phyloP scores from a whole-genome alignment of 2,797 vertebrate genomes.

The Holocentrus rufus region DNA sequence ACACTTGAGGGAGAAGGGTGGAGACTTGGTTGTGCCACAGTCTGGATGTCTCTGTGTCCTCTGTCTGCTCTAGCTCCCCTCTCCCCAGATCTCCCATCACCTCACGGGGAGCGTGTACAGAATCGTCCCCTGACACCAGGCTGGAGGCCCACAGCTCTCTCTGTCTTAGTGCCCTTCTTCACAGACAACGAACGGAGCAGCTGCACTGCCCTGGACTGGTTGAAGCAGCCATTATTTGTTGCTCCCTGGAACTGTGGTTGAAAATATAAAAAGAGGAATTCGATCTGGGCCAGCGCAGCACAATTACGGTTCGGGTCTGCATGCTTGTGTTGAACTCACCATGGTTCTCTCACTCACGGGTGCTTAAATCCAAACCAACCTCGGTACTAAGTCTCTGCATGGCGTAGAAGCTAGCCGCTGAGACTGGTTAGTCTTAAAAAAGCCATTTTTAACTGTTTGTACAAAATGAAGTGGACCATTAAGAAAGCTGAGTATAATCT shows the following conservation, averaged over 20 bases:
- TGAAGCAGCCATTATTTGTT: neutral
- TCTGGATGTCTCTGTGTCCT: conserved; percentile 30
- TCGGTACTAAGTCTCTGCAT: conserved; percentile 64
- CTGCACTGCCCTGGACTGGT: conserved; percentile 14
- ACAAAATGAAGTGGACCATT: conserved; percentile 56
- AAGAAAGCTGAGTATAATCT: conserved; percentile 50
- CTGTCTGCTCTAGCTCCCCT: neutral
- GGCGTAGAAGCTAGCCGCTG: conserved; percentile 27
- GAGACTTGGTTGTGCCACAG: conserved; percentile 27
- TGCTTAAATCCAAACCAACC: conserved; percentile 75
- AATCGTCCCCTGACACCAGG: neutral
- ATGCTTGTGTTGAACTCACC: conserved; percentile 48
- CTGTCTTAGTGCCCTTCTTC: conserved; percentile 8
- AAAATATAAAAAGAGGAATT: conserved; percentile 9
- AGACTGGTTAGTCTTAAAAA: conserved; percentile 57
- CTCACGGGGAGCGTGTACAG: conserved; percentile 24
- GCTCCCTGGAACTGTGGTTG: conserved; percentile 6
- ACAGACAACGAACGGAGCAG: conserved; percentile 7
- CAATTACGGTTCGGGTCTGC: conserved; percentile 31
- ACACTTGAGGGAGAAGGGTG: conserved; percentile 31
- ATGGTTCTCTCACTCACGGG: conserved; percentile 62
- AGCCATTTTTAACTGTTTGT: conserved; percentile 74
- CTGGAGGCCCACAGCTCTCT: conserved; percentile 25
- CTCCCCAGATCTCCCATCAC: neutral
- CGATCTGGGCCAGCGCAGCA: neutral